Evolutionary conservation across 2,888 invertebrate genomes (phyloP).

Genomic region (Cyaniris semiargus): DNA sequence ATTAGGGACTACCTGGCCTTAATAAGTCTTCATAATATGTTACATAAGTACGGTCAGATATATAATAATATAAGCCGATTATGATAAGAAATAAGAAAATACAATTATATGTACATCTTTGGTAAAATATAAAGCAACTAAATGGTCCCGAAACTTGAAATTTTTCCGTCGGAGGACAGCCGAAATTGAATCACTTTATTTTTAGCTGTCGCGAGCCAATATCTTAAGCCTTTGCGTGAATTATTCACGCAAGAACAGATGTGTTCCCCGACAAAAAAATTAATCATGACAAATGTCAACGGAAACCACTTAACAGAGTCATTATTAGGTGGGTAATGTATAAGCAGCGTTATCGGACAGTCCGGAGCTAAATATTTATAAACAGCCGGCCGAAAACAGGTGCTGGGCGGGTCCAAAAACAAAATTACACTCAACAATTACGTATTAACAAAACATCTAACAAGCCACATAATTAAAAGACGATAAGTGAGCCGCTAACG

Average conservation of each 20-base stretch:
- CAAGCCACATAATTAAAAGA: conserved; percentile 59
- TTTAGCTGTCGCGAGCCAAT: not conserved
- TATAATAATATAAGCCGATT: too few species aligned
- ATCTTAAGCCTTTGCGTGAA: conserved; percentile 11
- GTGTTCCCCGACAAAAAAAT: conserved; percentile 21
- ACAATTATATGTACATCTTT: too few species aligned
- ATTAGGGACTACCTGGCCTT: too few species aligned
- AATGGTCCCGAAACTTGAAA: not conserved
- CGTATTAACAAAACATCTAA: conserved; percentile 46
- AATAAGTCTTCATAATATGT: too few species aligned
- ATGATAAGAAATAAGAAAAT: too few species aligned
- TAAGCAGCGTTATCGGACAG: conserved; percentile 41
- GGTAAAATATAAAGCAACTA: not conserved
- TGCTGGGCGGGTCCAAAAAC: conserved; percentile 43
- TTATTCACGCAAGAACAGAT: conserved; percentile 22
- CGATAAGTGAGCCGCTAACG: conserved; percentile 49
- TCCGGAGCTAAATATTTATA: conserved; percentile 56
- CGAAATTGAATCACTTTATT: not conserved
- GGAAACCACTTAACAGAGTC: conserved; percentile 30
- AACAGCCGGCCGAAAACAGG: conserved; percentile 53
- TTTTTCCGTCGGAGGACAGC: not conserved
- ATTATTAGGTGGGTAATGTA: conserved; percentile 24
- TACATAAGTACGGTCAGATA: too few species aligned
- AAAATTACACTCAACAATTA: conserved; percentile 50
- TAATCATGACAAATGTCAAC: conserved; percentile 25